Percentiles rank a stretch among this genome's conserved stretches.
These are phyloP conservation scores for Amphiprion ocellaris DNA, from an alignment of 2,113 vertebrate genomes.

Conservation along the genomic window DNA sequence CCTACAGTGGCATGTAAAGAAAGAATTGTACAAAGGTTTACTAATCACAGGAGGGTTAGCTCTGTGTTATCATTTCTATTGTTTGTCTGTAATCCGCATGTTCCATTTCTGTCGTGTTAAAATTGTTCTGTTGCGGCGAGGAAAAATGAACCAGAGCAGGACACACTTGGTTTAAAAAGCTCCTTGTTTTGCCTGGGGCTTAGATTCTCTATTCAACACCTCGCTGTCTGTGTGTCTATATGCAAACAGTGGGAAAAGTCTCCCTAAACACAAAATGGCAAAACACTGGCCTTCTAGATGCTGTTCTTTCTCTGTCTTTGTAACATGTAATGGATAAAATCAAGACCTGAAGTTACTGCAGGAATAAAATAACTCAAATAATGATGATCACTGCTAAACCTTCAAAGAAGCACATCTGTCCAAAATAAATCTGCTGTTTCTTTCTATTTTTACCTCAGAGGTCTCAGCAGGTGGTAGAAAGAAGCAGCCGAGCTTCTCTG, in stretches of 20 bases:
- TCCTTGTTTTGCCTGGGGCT: not conserved
- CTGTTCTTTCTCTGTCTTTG: not conserved
- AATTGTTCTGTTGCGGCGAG: not conserved
- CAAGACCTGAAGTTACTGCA: too few species aligned
- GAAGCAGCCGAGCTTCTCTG: not conserved
- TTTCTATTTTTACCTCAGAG: slow-evolving; percentile 40
- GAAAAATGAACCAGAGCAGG: not conserved
- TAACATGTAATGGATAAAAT: too few species aligned
- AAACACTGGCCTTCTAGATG: not conserved
- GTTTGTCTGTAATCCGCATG: not conserved
- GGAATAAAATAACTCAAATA: not conserved
- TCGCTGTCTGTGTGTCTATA: not conserved
- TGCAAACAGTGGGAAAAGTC: not conserved
- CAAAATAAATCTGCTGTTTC: not conserved
- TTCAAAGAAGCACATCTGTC: not conserved
- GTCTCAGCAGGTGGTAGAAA: not conserved
- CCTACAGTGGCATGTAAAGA: too few species aligned
- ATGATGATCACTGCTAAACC: not conserved
- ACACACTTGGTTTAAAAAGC: not conserved
- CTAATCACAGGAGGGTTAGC: not conserved
- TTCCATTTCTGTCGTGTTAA: not conserved
- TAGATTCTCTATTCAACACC: too few species aligned
- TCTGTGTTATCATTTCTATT: not conserved
- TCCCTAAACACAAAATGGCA: not conserved
- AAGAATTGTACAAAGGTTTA: not conserved